Percentiles rank a stretch among this genome's conserved stretches.
Evolutionary conservation across 2,113 vertebrate species (phyloP).

Genomic region (Aleadryas rufinucha): DNA sequence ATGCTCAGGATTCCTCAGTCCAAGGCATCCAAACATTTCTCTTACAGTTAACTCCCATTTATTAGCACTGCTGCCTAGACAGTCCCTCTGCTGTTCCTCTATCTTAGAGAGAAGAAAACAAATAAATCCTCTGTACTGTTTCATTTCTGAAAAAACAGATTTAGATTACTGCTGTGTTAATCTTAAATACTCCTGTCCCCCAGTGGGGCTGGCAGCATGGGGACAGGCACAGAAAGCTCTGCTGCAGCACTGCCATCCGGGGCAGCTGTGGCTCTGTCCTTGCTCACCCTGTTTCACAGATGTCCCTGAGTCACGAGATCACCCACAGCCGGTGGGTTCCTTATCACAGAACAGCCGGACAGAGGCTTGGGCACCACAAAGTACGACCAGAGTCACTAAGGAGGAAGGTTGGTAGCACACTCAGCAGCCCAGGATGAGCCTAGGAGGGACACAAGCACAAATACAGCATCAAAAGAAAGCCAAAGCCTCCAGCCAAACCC

Average conservation of each 20-base stretch:
- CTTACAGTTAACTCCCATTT: neutral
- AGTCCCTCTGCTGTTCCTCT: neutral
- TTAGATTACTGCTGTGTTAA: neutral
- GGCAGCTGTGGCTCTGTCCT: neutral
- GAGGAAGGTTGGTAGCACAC: neutral
- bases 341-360: neutral
- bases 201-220: neutral
- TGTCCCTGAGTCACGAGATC: neutral
- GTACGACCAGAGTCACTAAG: neutral
- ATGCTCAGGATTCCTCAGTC: neutral
- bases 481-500: neutral
- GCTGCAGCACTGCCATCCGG: neutral
- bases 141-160: neutral
- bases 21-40: neutral
- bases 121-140: neutral
- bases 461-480: neutral
- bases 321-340: accelerated
- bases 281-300: neutral
- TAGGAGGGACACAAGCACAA: neutral
- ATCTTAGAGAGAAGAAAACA: neutral
- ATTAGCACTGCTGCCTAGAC: neutral
- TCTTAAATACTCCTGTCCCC: neutral
- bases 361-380: neutral
- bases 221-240: neutral
- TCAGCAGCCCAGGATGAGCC: neutral